Base-by-base conservation (phyloP, 2,888 invertebrate species). In the Chouioia cunea region DNA sequence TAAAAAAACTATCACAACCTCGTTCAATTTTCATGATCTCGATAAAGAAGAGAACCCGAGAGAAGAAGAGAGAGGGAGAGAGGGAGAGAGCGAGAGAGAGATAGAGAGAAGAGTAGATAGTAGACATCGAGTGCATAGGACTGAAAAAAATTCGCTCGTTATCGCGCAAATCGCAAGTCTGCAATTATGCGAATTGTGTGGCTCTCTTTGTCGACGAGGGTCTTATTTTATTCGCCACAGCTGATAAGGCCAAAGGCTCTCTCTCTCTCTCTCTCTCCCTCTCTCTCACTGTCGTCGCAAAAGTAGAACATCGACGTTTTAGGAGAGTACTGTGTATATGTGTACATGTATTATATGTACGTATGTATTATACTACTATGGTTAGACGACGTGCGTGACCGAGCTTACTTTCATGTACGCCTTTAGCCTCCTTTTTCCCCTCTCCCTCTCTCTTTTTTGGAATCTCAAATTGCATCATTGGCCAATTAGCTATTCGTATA, bases 281-380 rank as follows among this genome's bases (percentile, higher is more conserved):
- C n/a, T 16, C 50, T 18, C 18, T 4, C 18, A 10, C 36, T 10
- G 36, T 36, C 54, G 62, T 10, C 14, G 64, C 58, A 70, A 73
- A 73, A 73, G 69, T 73, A 62, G 73, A 73, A 65, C 73, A 73
- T 73, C 73, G 73, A 73, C 73, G 73, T 73, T 73, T 70, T 53
- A 54, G 54, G 66, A 60, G 60, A n/a, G 50, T 27, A 23, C 44
- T 16, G 53, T 52, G 54, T 36, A 36, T 10, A 10, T 36, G 6
- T 10, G 10, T 10, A 12, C 12, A 36, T 10, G 36, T 36, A 12
- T n/a, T n/a, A n/a, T 6, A 6, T 6, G 27, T 6, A 6, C 27
- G 27, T 6, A 6, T 6, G 27, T 6, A 6, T 10, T 36, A 36
- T 6, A 36, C 36, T 36, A 10, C 36, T 36, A 36, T 36, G 36